Conservation (phyloP, 2,888 invertebrate species). For the Geophilus truncorum region DNA sequence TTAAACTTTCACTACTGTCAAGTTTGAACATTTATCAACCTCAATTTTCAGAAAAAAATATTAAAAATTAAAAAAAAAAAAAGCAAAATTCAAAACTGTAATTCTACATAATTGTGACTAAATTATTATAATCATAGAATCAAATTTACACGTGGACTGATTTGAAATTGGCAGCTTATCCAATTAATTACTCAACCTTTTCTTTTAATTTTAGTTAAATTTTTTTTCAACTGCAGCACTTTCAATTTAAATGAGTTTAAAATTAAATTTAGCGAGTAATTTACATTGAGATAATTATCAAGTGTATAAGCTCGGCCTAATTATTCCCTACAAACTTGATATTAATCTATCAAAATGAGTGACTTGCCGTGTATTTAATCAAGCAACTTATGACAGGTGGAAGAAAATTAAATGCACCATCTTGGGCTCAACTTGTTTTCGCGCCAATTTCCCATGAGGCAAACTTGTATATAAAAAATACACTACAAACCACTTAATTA, state of each 20-base stretch:
- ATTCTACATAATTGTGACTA: too few relatives aligned
- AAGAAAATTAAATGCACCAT: constrained; percentile 7
- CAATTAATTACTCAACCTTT: too few relatives aligned
- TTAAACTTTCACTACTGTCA: neutral
- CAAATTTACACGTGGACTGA: too few relatives aligned
- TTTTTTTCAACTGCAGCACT: neutral
- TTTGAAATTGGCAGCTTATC: too few relatives aligned
- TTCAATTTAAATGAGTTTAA: neutral
- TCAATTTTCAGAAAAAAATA: neutral
- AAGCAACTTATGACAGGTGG: neutral
- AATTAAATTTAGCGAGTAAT: neutral
- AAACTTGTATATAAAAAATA: neutral
- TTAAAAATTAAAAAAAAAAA: neutral
- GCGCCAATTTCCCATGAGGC: constrained; percentile 11
- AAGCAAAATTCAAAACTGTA: neutral
- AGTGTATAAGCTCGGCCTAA: neutral
- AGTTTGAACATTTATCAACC: neutral
- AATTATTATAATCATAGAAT: too few relatives aligned
- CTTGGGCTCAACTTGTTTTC: constrained; percentile 11
- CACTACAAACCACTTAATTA: constrained; percentile 14
- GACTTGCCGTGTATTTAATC: neutral
- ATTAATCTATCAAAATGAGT: neutral
- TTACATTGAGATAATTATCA: neutral
- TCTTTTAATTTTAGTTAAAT: neutral
- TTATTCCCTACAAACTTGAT: neutral